These are phyloP conservation scores for Drosophila dives DNA, from an alignment of 2,888 invertebrate genomes.

Conservation along the genomic window DNA sequence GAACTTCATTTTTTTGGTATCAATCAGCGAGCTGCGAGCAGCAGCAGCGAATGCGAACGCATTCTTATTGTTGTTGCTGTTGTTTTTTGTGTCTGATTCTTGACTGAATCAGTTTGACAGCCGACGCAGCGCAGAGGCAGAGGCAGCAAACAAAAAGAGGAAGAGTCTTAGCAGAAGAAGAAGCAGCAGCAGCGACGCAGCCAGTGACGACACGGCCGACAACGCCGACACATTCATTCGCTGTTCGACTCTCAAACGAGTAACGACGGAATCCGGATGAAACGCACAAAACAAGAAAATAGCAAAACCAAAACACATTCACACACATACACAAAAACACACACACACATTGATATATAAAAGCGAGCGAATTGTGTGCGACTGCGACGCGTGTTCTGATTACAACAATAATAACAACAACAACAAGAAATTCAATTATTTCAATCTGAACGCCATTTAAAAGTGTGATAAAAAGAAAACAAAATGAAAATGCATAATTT, in stretches of 20 bases:
- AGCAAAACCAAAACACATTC: conserved; percentile 48
- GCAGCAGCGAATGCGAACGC: conserved; percentile 39
- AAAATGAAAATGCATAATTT: conserved; percentile 27
- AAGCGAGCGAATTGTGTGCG: conserved; percentile 63
- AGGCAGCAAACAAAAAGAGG: conserved; percentile 51
- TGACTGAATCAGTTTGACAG: conserved; percentile 81
- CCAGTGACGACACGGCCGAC: conserved; percentile 75
- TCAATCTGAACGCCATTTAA: conserved; percentile 49
- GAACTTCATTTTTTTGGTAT: conserved; percentile 81
- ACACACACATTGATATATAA: conserved; percentile 37
- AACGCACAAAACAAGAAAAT: conserved; percentile 44
- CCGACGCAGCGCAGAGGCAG: conserved; percentile 41
- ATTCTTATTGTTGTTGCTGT: conserved; percentile 53
- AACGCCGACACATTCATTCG: conserved; percentile 81
- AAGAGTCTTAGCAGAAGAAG: conserved; percentile 34
- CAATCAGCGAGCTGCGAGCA: conserved; percentile 62
- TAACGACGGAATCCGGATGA: conserved; percentile 83
- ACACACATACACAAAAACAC: conserved; percentile 23
- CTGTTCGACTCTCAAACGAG: conserved; percentile 83
- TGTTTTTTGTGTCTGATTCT: conserved; percentile 69
- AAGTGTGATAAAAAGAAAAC: conserved; percentile 63
- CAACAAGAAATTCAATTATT: conserved; percentile 43
- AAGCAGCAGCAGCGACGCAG: conserved; percentile 52
- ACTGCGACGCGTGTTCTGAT: conserved; percentile 66
- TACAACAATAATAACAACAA: conserved; percentile 31